Conservation (phyloP, 2,888 invertebrate species). For the Sipunculus nudus region DNA sequence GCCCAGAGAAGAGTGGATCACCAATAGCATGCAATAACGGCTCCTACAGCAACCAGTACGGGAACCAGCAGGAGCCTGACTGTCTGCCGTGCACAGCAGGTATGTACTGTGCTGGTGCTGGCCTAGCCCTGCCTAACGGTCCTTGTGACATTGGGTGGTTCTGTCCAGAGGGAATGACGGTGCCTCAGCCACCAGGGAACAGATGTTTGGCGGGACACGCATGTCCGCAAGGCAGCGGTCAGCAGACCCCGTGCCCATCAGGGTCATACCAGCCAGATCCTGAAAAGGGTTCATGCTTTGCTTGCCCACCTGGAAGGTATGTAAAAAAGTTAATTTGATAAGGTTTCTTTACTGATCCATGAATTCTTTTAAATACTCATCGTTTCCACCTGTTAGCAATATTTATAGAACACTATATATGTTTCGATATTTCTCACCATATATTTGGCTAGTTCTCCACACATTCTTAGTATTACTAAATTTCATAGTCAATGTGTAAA, state of each 20-base stretch:
- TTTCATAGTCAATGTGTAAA: too few relatives aligned
- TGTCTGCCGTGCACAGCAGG: constrained; percentile 62
- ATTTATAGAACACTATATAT: too few relatives aligned
- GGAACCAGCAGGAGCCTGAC: constrained; percentile 52
- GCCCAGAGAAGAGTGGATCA: constrained; percentile 51
- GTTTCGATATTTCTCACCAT: too few relatives aligned
- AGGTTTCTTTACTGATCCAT: too few relatives aligned
- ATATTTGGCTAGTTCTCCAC: too few relatives aligned
- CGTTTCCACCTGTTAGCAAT: too few relatives aligned
- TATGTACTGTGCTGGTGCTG: constrained; percentile 50
- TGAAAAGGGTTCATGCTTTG: constrained; percentile 50
- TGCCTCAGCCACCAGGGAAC: constrained; percentile 58
- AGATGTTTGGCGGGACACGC: constrained; percentile 58
- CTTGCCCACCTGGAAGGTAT: constrained; percentile 55
- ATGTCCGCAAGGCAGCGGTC: constrained; percentile 55
- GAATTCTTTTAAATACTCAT: too few relatives aligned
- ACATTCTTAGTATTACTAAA: too few relatives aligned
- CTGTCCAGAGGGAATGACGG: constrained; percentile 59
- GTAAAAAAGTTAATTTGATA: not conserved
- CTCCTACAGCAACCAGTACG: constrained; percentile 49
- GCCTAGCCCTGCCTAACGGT: constrained; percentile 52
- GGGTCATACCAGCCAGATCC: constrained; percentile 55
- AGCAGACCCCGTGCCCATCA: constrained; percentile 54
- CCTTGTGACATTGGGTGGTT: constrained; percentile 54
- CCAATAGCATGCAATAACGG: constrained; percentile 57